Base-by-base conservation (phyloP, 2,888 invertebrate genomes). In the Teleiodes luculella region DNA sequence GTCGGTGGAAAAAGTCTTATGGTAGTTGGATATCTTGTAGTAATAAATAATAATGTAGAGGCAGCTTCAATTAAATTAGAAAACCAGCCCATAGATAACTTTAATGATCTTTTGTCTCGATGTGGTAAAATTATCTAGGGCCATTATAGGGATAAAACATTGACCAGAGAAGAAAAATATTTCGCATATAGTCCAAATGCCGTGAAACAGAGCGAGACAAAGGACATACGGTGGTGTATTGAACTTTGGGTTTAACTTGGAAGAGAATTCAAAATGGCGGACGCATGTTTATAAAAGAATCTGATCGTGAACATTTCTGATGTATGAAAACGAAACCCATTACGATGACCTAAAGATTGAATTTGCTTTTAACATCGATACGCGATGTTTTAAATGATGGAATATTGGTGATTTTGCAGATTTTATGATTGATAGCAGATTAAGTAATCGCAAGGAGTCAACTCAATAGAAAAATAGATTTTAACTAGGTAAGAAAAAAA, bases 261-360 rank as follows among this genome's bases (percentile, higher is more conserved):
- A 43, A 43, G 7, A 20, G 28, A 43, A 43, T 28, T 20, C 52
- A 65, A 62, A 59, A 65, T 65, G 62, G 62, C 63, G 63, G 57
- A 55, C 45, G 24, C 3, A n/a, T 43, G n/a, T 24, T 13, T 24
- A 20, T 1, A n/a, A n/a, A 33, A 11, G 2, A 8, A n/a, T 11
- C 10, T 11, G 33, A 33, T 11, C 8, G n/a, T 33, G 33, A 47
- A 36, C 31, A 14, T 35, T 49, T 16, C 14, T 5, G 13, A n/a
- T 33, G 10, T 33, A 6, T 33, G n/a, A 33, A 33, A 33, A 33
- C 33, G 8, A 33, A 33, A 33, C 10, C 33, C 24, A 24, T 33
- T 33, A 33, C 11, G 33, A 3, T 8, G 8, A 33, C 10, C 11
- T 33, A n/a, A 33, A 11, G n/a, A n/a, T n/a, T n/a, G n/a, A n/a